These are phyloP conservation scores for Bellardia bayeri DNA, from an alignment of 2,888 invertebrate genomes.

Conservation along the genomic window DNA sequence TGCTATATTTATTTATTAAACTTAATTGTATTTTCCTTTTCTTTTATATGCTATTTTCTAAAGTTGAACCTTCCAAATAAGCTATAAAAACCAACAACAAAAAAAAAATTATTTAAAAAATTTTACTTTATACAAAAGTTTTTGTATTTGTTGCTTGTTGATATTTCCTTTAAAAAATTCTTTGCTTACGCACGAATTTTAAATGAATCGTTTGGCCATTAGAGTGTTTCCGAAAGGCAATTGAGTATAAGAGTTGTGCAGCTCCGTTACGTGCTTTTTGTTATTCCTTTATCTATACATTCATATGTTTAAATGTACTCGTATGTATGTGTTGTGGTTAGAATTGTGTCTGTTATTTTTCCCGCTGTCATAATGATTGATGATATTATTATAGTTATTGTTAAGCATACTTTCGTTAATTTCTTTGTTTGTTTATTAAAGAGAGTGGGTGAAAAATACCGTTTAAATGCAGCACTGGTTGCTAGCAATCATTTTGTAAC, in stretches of 20 bases:
- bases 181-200: slow-evolving; percentile 64
- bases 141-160: neutral
- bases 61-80: neutral
- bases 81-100: neutral
- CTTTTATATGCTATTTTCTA: neutral
- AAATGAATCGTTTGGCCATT: slow-evolving; percentile 4
- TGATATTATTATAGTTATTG: slow-evolving; percentile 30
- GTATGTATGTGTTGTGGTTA: neutral
- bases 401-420: neutral
- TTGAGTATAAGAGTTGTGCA: neutral
- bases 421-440: neutral
- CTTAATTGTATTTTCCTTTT: slow-evolving; percentile 45
- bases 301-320: too few relatives aligned
- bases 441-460: neutral
- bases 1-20: slow-evolving; percentile 29
- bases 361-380: slow-evolving; percentile 25
- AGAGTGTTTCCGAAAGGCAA: neutral
- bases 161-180: neutral
- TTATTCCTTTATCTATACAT: too few relatives aligned
- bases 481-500: slow-evolving; percentile 20
- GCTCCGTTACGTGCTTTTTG: neutral
- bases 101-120: neutral
- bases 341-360: slow-evolving; percentile 16
- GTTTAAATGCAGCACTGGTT: slow-evolving; percentile 1
- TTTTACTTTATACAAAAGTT: neutral